phyloP scores from a whole-genome alignment of 2,888 invertebrate species.

The Eilema caniola region DNA sequence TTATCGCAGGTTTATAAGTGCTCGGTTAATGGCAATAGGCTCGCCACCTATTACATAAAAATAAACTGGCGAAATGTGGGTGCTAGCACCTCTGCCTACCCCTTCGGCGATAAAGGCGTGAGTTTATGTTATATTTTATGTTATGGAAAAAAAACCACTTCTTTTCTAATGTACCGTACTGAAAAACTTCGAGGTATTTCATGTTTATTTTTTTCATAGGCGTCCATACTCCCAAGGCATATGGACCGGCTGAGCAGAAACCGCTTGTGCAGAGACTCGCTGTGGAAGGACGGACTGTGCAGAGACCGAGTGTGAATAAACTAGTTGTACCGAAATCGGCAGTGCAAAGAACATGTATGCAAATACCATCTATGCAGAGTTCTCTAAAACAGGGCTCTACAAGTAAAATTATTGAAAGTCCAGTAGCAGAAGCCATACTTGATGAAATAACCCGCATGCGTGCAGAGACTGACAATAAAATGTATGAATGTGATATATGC shows the following conservation, averaged over 20 bases:
- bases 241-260: background rate
- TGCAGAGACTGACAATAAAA: background rate
- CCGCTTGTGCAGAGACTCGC: too few species aligned
- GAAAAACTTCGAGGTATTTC: background rate
- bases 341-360: background rate
- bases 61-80: too few species aligned
- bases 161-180: too few species aligned
- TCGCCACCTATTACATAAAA: too few species aligned
- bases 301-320: background rate
- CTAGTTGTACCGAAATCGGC: background rate
- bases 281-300: background rate
- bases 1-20: too few species aligned
- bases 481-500: background rate
- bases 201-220: background rate
- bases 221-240: background rate
- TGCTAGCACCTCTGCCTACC: too few species aligned
- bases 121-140: too few species aligned
- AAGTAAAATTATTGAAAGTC: background rate
- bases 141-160: too few species aligned
- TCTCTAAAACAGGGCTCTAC: background rate
- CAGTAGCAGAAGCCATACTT: background rate
- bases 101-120: too few species aligned
- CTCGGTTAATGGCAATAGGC: too few species aligned
- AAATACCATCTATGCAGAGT: background rate
- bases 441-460: background rate